A percentile compares a stretch with the other conserved stretches of the same genome.
phyloP scores from a whole-genome alignment of 1,140 invertebrate species.

The Tetramorium parvispinum region DNA sequence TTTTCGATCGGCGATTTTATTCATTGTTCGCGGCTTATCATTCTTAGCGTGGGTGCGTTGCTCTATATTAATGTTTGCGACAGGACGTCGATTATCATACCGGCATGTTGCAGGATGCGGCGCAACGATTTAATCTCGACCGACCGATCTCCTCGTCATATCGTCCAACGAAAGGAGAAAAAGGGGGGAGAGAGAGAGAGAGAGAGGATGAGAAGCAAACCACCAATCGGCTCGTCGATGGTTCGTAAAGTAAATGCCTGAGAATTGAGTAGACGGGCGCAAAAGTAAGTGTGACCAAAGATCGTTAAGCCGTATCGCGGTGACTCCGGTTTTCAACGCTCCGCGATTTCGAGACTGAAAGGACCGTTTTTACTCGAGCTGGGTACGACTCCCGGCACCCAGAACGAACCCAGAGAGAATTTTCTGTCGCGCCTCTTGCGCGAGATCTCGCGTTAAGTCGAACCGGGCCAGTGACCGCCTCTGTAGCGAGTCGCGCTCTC shows the following conservation, averaged over 20 bases:
- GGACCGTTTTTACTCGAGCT: constrained; percentile 37
- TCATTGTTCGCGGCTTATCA: neutral
- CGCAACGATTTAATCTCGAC: constrained; percentile 35
- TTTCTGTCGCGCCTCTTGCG: constrained; percentile 6
- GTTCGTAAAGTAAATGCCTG: constrained; percentile 21
- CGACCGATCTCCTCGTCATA: constrained; percentile 19
- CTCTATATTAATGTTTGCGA: neutral
- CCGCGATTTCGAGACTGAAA: constrained; percentile 40
- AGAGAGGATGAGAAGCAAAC: neutral
- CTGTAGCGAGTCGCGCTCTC: constrained; percentile 19
- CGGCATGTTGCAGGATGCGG: constrained; percentile 37
- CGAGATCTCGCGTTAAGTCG: constrained; percentile 28
- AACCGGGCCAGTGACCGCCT: constrained; percentile 39
- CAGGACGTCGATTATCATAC: constrained; percentile 37
- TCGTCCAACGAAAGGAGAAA: neutral
- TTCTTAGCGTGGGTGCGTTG: neutral
- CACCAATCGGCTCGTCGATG: constrained; percentile 16
- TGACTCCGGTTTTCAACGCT: constrained; percentile 28
- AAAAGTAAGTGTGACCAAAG: constrained; percentile 59
- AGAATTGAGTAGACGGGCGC: constrained; percentile 4
- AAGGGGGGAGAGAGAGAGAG: neutral
- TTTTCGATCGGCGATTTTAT: neutral
- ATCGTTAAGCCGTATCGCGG: constrained; percentile 45
- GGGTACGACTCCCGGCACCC: neutral
- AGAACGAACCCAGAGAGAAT: neutral